Evolutionary conservation across 2,113 vertebrate genomes (phyloP).

Genomic region (Reinhardtius hippoglossoides): DNA sequence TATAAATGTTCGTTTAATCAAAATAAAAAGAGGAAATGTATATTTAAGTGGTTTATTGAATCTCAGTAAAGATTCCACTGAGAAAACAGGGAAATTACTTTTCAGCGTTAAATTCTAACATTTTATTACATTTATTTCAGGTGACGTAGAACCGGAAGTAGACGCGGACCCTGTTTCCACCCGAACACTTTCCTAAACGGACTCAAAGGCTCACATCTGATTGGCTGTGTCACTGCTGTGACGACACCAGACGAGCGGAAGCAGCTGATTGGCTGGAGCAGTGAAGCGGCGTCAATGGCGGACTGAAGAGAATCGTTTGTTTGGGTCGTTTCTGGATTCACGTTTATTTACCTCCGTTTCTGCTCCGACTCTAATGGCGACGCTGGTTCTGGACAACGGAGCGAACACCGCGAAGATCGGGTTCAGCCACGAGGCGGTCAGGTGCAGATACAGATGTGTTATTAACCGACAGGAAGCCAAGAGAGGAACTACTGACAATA

Average conservation of each 20-base stretch:
- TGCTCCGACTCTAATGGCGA: conserved; percentile 83
- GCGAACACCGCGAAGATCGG: conserved; percentile 95
- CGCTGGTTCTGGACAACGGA: conserved; percentile 94
- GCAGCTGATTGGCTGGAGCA: conserved; percentile 26
- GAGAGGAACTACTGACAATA: no score
- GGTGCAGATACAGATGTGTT: conserved; percentile 70
- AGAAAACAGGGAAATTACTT: not conserved
- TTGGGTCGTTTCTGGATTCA: no score
- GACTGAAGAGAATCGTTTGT: no score
- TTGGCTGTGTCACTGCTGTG: conserved; percentile 27
- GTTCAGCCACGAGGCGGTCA: conserved; percentile 90
- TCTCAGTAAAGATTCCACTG: not conserved
- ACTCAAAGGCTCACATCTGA: not conserved
- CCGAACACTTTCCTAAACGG: conserved; percentile 6
- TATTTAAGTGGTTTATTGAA: no score
- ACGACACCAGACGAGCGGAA: not conserved
- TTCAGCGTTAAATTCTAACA: no score
- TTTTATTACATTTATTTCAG: no score
- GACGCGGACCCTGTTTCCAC: conserved; percentile 6
- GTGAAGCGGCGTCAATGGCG: no score
- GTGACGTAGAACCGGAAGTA: not conserved
- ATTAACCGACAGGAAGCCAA: no score
- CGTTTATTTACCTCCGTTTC: no score
- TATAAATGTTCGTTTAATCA: no score
- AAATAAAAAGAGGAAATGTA: no score